These are phyloP conservation scores for Anas capensis DNA, from an alignment of 2,797 vertebrate species.

Conservation along the genomic window DNA sequence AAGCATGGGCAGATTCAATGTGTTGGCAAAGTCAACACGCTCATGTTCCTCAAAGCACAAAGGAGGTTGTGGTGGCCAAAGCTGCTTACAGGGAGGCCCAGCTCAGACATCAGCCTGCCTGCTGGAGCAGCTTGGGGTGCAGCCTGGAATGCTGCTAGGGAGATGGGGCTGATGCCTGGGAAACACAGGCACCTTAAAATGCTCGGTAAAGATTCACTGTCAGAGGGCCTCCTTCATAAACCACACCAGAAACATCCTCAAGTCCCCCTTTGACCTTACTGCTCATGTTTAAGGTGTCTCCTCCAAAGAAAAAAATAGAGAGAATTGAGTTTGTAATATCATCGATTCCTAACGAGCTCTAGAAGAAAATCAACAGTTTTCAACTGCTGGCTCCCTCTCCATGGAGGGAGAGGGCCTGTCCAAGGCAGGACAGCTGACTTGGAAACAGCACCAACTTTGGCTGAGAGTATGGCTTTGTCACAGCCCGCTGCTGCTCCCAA, in stretches of 20 bases:
- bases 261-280: neutral
- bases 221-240: neutral
- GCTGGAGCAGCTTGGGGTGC: neutral
- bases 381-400: neutral
- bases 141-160: neutral
- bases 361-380: neutral
- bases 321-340: neutral
- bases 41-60: neutral
- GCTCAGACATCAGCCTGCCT: neutral
- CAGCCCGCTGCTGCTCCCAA: neutral
- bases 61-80: neutral
- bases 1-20: neutral
- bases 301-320: neutral
- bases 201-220: neutral
- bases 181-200: neutral
- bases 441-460: neutral
- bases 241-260: neutral
- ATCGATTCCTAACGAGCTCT: neutral
- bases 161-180: neutral
- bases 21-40: neutral
- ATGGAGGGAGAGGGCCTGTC: neutral
- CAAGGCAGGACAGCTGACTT: neutral
- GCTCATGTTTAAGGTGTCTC: neutral
- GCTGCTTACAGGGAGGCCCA: neutral
- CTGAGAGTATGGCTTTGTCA: neutral